phyloP scores from a whole-genome alignment of 2,888 invertebrate genomes.

The Agonopterix heracliana region DNA sequence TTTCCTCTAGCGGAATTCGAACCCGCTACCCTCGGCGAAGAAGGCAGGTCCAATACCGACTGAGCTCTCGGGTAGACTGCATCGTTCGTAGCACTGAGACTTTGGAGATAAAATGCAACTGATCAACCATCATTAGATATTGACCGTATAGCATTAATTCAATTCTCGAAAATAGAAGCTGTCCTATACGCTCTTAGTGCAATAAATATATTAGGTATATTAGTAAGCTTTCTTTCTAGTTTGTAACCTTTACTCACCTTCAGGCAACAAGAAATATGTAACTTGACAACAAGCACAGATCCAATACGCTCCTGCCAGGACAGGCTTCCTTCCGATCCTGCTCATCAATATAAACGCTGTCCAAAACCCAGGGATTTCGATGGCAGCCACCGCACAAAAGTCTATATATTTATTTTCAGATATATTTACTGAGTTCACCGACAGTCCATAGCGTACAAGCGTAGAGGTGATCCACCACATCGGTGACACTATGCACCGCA shows the following conservation, averaged over 20 bases:
- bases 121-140: too few relatives aligned
- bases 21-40: too few relatives aligned
- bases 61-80: too few relatives aligned
- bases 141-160: too few relatives aligned
- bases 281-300: slow-evolving; percentile 76
- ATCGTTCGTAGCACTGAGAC: too few relatives aligned
- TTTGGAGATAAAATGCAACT: too few relatives aligned
- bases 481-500: slow-evolving; percentile 43
- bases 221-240: too few relatives aligned
- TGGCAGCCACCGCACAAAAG: slow-evolving; percentile 75
- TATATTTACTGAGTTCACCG: slow-evolving; percentile 79
- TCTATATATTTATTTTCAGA: slow-evolving; percentile 79
- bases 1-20: too few relatives aligned
- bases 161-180: too few relatives aligned
- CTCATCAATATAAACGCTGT: slow-evolving; percentile 75
- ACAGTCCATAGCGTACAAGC: slow-evolving; percentile 81
- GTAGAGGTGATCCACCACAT: slow-evolving; percentile 81
- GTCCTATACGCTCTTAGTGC: too few relatives aligned
- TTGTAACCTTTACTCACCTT: slow-evolving; percentile 41
- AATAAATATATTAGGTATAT: too few relatives aligned
- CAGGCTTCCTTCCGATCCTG: slow-evolving; percentile 74
- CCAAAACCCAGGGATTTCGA: slow-evolving; percentile 82
- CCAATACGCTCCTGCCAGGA: slow-evolving; percentile 73
- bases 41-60: too few relatives aligned
- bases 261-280: slow-evolving; percentile 71